Conservation (phyloP, 2,888 invertebrate species). For the Liposcelis brunnea region DNA sequence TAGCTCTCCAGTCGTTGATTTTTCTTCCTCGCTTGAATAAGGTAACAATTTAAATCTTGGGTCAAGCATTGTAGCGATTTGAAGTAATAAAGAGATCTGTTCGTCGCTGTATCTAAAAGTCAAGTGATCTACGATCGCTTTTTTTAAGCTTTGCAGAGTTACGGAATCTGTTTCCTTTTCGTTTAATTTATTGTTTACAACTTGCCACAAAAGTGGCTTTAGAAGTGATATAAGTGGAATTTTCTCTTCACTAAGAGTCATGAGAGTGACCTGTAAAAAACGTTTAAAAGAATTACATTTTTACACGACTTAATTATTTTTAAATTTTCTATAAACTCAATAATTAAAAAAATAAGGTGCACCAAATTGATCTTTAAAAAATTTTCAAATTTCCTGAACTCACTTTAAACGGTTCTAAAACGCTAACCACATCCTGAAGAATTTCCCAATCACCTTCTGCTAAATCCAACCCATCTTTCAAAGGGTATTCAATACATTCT, state of each 20-base stretch:
- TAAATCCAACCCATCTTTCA: conserved; percentile 22
- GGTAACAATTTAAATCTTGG: conserved; percentile 32
- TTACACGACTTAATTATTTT: neutral
- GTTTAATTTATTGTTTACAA: conserved; percentile 29
- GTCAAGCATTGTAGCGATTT: conserved; percentile 30
- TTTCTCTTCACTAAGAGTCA: conserved; percentile 31
- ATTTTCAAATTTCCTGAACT: too few relatives aligned
- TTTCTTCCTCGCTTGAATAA: conserved; percentile 28
- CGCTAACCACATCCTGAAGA: conserved; percentile 27
- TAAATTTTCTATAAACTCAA: neutral
- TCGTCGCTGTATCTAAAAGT: conserved; percentile 25
- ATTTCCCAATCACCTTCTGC: conserved; percentile 27
- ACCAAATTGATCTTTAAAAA: neutral
- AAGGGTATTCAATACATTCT: neutral
- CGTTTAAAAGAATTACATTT: neutral
- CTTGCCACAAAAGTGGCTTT: conserved; percentile 32
- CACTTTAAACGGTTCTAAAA: conserved; percentile 30
- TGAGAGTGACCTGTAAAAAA: conserved; percentile 25
- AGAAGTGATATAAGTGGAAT: conserved; percentile 30
- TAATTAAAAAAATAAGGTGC: neutral
- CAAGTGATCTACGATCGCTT: conserved; percentile 25
- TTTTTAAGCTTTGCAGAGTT: conserved; percentile 25
- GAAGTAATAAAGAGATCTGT: conserved; percentile 26
- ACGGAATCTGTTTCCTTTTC: conserved; percentile 25
- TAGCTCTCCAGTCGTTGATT: conserved; percentile 23